Conservation (phyloP, 2,888 invertebrate species). For the Trissonchulus latispiculum region DNA sequence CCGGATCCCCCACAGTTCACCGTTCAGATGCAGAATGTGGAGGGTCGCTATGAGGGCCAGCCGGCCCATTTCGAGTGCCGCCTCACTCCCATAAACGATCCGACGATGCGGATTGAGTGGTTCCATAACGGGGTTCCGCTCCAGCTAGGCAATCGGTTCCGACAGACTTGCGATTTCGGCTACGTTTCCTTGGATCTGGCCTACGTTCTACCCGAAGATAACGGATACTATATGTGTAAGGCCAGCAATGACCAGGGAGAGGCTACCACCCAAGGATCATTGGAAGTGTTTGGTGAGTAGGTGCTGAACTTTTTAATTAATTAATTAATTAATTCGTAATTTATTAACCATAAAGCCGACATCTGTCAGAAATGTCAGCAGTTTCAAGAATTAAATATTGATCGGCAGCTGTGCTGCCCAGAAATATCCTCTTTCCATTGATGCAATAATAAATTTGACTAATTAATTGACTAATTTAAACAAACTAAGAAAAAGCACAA, state of each 20-base stretch:
- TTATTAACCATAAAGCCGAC: too few species aligned
- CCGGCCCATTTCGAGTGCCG: conserved; percentile 85
- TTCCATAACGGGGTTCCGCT: conserved; percentile 47
- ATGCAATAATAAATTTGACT: too few species aligned
- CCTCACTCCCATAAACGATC: conserved; percentile 77
- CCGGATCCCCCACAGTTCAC: conserved; percentile 38
- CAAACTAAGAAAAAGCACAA: too few species aligned
- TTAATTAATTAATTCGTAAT: too few species aligned
- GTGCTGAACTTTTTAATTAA: background rate
- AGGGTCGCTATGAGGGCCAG: conserved; percentile 57
- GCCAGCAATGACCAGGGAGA: conserved; percentile 25
- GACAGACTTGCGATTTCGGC: conserved; percentile 62
- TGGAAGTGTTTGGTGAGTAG: conserved; percentile 30
- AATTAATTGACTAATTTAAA: too few species aligned
- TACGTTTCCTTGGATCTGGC: conserved; percentile 82
- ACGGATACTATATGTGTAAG: conserved; percentile 76
- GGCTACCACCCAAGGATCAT: conserved; percentile 32
- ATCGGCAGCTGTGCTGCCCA: too few species aligned
- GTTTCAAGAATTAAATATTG: too few species aligned
- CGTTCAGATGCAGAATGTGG: conserved; percentile 35
- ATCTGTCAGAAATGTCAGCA: too few species aligned
- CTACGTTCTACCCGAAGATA: conserved; percentile 73
- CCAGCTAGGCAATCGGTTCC: conserved; percentile 35
- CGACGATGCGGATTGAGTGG: conserved; percentile 85
- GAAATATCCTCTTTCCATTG: too few species aligned